Conservation (phyloP, 2,888 invertebrate species). For the Toxonevra muliebris region DNA sequence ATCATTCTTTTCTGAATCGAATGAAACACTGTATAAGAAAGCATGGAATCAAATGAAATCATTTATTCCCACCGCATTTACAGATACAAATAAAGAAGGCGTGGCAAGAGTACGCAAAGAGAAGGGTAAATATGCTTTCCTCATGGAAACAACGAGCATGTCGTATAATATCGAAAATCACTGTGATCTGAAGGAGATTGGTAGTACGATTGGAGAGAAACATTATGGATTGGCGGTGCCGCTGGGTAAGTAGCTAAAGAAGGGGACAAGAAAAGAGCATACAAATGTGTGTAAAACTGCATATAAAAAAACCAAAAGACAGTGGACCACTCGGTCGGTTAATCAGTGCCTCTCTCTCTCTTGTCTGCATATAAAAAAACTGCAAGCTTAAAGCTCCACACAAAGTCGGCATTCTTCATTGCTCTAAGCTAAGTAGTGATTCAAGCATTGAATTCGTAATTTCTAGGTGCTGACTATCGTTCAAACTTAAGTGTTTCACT, state of each 20-base stretch:
- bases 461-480: slow-evolving; percentile 78
- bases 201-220: slow-evolving; percentile 85
- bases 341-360: no score
- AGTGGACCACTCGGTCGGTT: no score
- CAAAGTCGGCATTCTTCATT: no score
- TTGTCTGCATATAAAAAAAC: no score
- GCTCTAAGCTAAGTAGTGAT: no score
- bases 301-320: no score
- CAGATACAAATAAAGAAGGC: slow-evolving; percentile 81
- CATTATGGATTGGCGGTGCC: slow-evolving; percentile 95
- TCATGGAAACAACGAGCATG: slow-evolving; percentile 95
- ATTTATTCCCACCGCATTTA: slow-evolving; percentile 83
- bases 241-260: slow-evolving; percentile 71
- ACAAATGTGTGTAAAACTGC: no score
- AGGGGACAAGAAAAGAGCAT: no score
- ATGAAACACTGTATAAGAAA: slow-evolving; percentile 84
- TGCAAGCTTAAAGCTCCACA: no score
- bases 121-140: slow-evolving; percentile 85
- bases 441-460: neutral
- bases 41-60: slow-evolving; percentile 92
- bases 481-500: slow-evolving; percentile 87
- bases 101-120: slow-evolving; percentile 80
- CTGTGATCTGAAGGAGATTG: slow-evolving; percentile 83
- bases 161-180: slow-evolving; percentile 87
- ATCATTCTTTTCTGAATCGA: slow-evolving; percentile 88